A percentile compares a stretch with the other conserved stretches of the same genome.
Conservation (phyloP, 2,888 invertebrate genomes). For the Napeogenes inachia region DNA sequence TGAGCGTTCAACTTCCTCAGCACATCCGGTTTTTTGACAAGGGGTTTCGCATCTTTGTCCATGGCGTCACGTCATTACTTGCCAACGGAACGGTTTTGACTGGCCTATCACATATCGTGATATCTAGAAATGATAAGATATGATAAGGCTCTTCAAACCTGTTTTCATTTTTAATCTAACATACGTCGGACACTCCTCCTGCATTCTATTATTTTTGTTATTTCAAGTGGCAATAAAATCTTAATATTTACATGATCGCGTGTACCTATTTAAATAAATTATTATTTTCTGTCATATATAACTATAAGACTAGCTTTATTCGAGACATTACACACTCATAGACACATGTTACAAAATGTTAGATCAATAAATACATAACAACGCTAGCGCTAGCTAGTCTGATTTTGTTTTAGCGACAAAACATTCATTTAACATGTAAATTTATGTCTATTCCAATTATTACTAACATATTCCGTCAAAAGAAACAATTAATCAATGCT, state of each 20-base stretch:
- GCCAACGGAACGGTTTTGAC: slow-evolving; percentile 52
- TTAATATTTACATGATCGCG: too few relatives aligned
- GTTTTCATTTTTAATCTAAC: slow-evolving; percentile 30
- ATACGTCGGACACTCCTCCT: slow-evolving; percentile 15
- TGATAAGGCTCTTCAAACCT: slow-evolving; percentile 46
- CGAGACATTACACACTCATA: too few relatives aligned
- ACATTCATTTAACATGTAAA: background rate
- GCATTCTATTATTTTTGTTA: slow-evolving; percentile 1
- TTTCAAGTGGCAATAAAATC: too few relatives aligned
- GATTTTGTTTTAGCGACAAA: background rate
- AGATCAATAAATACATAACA: slow-evolving; percentile 30
- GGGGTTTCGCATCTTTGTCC: slow-evolving; percentile 58
- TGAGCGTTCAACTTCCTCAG: slow-evolving; percentile 63
- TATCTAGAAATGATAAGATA: slow-evolving; percentile 59
- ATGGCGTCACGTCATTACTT: slow-evolving; percentile 61
- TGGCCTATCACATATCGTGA: slow-evolving; percentile 46
- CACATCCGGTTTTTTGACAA: slow-evolving; percentile 55
- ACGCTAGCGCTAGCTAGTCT: slow-evolving; percentile 14
- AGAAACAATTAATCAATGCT: background rate
- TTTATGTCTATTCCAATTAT: too few relatives aligned
- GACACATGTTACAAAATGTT: slow-evolving; percentile 12
- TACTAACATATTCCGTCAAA: too few relatives aligned
- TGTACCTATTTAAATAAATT: too few relatives aligned
- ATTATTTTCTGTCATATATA: too few relatives aligned
- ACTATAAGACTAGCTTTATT: too few relatives aligned